A percentile compares a stretch with the other conserved stretches of the same genome.
phyloP scores from a whole-genome alignment of 2,888 invertebrate species.

The Agonopterix subpropinquella region DNA sequence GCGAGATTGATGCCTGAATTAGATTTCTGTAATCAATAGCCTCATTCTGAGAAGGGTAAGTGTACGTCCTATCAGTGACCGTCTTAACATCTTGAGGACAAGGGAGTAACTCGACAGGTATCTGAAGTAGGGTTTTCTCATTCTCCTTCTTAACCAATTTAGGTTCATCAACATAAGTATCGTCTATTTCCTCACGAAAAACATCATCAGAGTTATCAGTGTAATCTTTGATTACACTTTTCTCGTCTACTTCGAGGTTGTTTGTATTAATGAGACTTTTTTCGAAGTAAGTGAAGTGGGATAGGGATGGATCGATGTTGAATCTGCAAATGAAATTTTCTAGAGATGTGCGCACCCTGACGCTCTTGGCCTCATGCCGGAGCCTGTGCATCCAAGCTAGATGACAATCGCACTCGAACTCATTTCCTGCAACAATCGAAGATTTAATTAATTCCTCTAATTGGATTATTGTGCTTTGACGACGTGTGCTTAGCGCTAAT shows the following conservation, averaged over 20 bases:
- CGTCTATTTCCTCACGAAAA: conserved; percentile 58
- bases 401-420: conserved; percentile 89
- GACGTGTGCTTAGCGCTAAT: conserved; percentile 22
- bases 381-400: conserved; percentile 88
- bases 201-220: conserved; percentile 51
- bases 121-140: conserved; percentile 68
- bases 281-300: conserved; percentile 62
- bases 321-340: conserved; percentile 85
- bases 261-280: conserved; percentile 51
- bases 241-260: conserved; percentile 53
- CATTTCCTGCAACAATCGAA: conserved; percentile 82
- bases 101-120: conserved; percentile 74
- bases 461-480: conserved; percentile 30
- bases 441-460: conserved; percentile 36
- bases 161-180: conserved; percentile 54
- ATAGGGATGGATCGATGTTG: conserved; percentile 57
- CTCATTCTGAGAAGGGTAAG: conserved; percentile 75
- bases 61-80: conserved; percentile 74
- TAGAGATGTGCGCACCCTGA: conserved; percentile 80
- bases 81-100: conserved; percentile 78
- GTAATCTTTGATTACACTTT: conserved; percentile 52
- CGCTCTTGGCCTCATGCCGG: conserved; percentile 84
- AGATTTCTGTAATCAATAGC: conserved; percentile 69
- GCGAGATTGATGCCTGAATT: conserved; percentile 41
- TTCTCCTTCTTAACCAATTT: conserved; percentile 52